Conservation (phyloP, 2,113 vertebrate genomes). For the Pluvialis apricaria region DNA sequence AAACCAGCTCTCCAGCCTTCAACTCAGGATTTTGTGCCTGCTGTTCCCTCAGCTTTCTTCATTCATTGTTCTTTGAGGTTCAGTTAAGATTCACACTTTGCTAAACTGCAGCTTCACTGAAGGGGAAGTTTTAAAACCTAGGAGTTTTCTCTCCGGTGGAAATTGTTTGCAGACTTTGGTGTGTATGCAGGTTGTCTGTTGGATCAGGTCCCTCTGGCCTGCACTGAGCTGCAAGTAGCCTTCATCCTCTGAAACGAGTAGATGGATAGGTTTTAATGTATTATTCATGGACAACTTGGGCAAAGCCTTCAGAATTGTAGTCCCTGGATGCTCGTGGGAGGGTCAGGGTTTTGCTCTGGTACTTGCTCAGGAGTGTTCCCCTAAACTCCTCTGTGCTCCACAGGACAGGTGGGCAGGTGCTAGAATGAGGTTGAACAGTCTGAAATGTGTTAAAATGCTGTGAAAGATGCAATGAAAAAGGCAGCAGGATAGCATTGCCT, state of each 20-base stretch:
- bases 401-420: not conserved
- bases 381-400: not conserved
- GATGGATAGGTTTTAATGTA: not conserved
- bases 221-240: not conserved
- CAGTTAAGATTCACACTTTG: not conserved
- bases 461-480: not conserved
- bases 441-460: not conserved
- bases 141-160: not conserved
- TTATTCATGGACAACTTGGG: not conserved
- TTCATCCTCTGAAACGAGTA: not conserved
- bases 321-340: fast-evolving
- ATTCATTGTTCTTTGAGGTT: not conserved
- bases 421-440: not conserved
- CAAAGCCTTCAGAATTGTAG: not conserved
- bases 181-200: not conserved
- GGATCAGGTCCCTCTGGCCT: not conserved
- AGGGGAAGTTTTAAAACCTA: not conserved
- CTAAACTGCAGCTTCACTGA: not conserved
- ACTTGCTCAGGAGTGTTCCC: not conserved
- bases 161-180: not conserved
- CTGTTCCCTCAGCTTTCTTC: not conserved
- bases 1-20: not conserved
- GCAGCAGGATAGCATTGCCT: not conserved
- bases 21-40: not conserved
- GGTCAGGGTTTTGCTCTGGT: not conserved